These are phyloP conservation scores for Cephus spinipes DNA, from an alignment of 2,888 invertebrate species.

Conservation along the genomic window DNA sequence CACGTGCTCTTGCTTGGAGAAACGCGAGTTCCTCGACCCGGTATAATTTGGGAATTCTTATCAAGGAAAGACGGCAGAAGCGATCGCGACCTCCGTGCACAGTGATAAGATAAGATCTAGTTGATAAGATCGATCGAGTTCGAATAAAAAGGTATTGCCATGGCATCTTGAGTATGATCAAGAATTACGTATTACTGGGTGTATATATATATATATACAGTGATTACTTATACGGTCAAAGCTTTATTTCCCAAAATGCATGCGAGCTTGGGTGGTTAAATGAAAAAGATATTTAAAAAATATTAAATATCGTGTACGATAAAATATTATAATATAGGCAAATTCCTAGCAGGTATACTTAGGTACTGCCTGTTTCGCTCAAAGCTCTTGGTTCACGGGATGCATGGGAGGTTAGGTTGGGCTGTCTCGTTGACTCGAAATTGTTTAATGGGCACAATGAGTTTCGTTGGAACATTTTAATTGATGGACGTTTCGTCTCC, in stretches of 20 bases:
- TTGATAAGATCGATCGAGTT: neutral
- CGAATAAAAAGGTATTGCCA: neutral
- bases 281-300: neutral
- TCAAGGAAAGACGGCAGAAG: neutral
- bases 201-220: no score
- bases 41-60: neutral
- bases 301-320: neutral
- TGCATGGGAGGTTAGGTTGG: neutral
- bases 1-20: conserved; percentile 23
- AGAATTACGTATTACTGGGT: neutral
- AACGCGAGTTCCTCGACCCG: neutral
- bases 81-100: neutral
- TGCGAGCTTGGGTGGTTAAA: neutral
- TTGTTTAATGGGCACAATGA: conserved; percentile 62
- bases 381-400: neutral
- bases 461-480: conserved; percentile 62
- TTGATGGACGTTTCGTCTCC: conserved; percentile 39
- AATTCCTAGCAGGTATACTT: neutral
- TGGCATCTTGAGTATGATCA: neutral
- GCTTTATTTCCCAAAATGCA: neutral
- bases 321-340: neutral
- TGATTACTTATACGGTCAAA: neutral
- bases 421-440: conserved; percentile 31
- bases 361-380: neutral
- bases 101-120: neutral